phyloP scores from a whole-genome alignment of 1,140 invertebrate species.

The Arctopsyche grandis region DNA sequence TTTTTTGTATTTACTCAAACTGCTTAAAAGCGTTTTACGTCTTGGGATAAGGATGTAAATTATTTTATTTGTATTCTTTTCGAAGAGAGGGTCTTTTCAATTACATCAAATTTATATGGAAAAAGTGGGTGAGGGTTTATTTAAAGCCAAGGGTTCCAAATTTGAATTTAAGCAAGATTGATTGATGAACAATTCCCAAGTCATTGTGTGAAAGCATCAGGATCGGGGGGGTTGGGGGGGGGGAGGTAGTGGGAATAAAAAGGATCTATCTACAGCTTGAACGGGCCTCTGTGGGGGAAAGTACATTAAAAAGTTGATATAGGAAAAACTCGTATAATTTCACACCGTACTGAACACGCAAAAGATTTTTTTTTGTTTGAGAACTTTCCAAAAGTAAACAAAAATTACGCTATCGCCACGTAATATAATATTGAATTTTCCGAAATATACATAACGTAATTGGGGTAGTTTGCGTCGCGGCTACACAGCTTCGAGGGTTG shows the following conservation, averaged over 20 bases:
- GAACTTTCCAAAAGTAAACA: background rate
- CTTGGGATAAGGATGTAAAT: too few species aligned
- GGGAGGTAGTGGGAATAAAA: background rate
- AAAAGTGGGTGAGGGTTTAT: conserved; percentile 9
- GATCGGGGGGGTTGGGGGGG: background rate
- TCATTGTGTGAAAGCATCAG: conserved; percentile 18
- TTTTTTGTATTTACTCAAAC: too few species aligned
- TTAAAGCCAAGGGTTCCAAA: conserved; percentile 7
- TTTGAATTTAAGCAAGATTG: conserved; percentile 41
- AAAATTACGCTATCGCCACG: background rate
- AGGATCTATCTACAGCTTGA: conserved; percentile 31
- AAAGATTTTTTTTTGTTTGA: background rate
- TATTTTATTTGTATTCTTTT: too few species aligned
- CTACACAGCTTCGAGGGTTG: background rate
- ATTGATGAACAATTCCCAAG: conserved; percentile 41
- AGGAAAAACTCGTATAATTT: conserved; percentile 7
- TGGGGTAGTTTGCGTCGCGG: conserved; percentile 9
- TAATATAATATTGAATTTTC: too few species aligned
- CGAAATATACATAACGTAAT: background rate
- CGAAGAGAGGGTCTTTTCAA: too few species aligned
- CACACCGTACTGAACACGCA: conserved; percentile 3
- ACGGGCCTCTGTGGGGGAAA: conserved; percentile 12
- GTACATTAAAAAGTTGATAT: conserved; percentile 41
- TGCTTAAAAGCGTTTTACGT: too few species aligned
- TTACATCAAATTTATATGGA: too few species aligned